phyloP scores from a whole-genome alignment of 2,113 vertebrate genomes.

The Plecotus auritus region DNA sequence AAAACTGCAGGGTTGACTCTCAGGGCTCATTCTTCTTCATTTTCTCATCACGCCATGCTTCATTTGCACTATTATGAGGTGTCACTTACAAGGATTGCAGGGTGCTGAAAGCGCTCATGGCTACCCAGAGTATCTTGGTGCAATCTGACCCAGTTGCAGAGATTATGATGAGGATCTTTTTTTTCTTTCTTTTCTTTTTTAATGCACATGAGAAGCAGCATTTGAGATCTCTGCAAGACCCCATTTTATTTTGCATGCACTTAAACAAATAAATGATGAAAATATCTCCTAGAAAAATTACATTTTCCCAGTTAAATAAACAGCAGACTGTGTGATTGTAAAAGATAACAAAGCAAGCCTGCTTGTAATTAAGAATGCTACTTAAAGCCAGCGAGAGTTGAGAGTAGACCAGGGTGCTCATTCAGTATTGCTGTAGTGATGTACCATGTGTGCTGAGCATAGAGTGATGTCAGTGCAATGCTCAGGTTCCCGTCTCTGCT shows the following conservation, averaged over 20 bases:
- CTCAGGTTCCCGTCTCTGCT: conserved; percentile 15
- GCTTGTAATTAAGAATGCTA: conserved; percentile 43
- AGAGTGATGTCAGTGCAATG: conserved; percentile 59
- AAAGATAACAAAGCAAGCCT: conserved; percentile 37
- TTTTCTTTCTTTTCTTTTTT: not conserved
- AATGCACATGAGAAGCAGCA: conserved; percentile 20
- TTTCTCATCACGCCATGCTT: conserved; percentile 80
- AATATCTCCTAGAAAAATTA: not conserved
- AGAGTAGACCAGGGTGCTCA: conserved; percentile 46
- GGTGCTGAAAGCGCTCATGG: conserved; percentile 70
- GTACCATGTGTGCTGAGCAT: not conserved
- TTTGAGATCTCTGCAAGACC: conserved; percentile 33
- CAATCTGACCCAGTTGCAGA: conserved; percentile 78
- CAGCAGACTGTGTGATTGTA: not conserved
- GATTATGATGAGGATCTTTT: conserved; percentile 18
- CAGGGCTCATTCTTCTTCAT: conserved; percentile 83
- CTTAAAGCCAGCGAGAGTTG: conserved; percentile 38
- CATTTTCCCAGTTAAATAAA: conserved; percentile 24
- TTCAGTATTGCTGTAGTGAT: not conserved
- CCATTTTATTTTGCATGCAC: conserved; percentile 32
- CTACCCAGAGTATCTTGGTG: conserved; percentile 72
- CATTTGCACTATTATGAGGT: conserved; percentile 81
- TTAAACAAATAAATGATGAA: conserved; percentile 33
- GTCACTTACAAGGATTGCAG: conserved; percentile 80
- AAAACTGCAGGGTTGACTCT: conserved; percentile 73